Evolutionary conservation across 2,113 vertebrate species (phyloP).

Genomic region (Oplegnathus fasciatus): DNA sequence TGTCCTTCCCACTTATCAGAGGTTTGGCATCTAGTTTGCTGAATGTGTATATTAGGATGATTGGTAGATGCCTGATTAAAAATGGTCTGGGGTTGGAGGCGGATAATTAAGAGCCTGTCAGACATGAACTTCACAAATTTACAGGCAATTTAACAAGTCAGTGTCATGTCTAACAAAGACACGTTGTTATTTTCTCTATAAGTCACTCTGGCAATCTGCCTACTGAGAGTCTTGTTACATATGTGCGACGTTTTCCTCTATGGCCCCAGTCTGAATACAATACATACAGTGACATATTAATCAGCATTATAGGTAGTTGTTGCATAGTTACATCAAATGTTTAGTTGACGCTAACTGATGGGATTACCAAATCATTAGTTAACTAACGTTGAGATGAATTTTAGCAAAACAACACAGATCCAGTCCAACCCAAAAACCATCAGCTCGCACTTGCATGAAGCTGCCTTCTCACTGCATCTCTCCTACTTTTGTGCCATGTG

Average conservation of each 20-base stretch:
- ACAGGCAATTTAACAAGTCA: not conserved
- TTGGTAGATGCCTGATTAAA: constrained; percentile 11
- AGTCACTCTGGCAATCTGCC: constrained; percentile 9
- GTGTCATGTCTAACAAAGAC: not conserved
- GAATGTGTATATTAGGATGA: not conserved
- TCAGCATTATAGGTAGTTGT: not conserved
- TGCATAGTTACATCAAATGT: not conserved
- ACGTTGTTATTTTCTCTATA: not conserved
- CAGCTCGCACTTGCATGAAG: not conserved
- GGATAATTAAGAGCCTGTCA: constrained; percentile 9
- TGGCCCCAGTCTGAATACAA: not conserved
- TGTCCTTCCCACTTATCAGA: not conserved
- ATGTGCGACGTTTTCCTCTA: not conserved
- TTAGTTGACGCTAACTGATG: not conserved
- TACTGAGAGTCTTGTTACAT: not conserved
- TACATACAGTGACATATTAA: not conserved
- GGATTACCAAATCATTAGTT: not conserved
- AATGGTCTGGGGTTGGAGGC: not conserved
- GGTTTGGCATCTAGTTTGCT: not conserved
- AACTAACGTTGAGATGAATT: not conserved
- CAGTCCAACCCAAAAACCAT: not conserved
- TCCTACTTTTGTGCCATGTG: not conserved
- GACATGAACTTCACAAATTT: not conserved
- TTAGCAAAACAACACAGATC: not conserved
- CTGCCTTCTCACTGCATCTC: not conserved